phyloP scores from a whole-genome alignment of 2,888 invertebrate species.

The Tetheella fluctuosa region DNA sequence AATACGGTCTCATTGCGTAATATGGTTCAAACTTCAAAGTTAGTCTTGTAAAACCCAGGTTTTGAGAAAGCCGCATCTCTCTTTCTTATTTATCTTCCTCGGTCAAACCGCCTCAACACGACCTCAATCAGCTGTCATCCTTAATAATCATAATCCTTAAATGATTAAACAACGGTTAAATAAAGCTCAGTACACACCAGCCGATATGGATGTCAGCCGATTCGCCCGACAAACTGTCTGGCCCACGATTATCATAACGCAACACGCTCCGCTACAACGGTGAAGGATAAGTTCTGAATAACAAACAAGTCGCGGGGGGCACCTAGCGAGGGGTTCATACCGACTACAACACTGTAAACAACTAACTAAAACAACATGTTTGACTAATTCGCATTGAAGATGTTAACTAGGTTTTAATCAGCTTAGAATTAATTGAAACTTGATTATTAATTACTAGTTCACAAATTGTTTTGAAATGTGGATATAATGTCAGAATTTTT shows the following conservation, averaged over 20 bases:
- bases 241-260: constrained; percentile 34
- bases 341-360: constrained; percentile 1
- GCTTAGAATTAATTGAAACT: too few species aligned
- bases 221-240: constrained; percentile 29
- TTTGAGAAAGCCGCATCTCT: too few species aligned
- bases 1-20: too few species aligned
- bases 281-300: constrained; percentile 30
- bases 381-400: neutral
- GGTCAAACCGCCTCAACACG: too few species aligned
- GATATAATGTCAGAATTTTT: too few species aligned
- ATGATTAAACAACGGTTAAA: constrained; percentile 5
- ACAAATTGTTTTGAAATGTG: too few species aligned
- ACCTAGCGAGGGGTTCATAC: neutral
- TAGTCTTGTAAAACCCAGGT: too few species aligned
- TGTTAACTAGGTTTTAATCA: too few species aligned
- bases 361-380: constrained; percentile 9
- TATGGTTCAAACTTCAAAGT: too few species aligned
- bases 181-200: constrained; percentile 15
- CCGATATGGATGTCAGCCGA: constrained; percentile 9
- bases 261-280: constrained; percentile 19
- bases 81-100: too few species aligned
- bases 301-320: constrained; percentile 24
- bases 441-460: too few species aligned
- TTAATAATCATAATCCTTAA: neutral
- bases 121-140: too few species aligned